A percentile compares a stretch with the other conserved stretches of the same genome.
phyloP scores from a whole-genome alignment of 2,888 invertebrate genomes.

The Troides helena region DNA sequence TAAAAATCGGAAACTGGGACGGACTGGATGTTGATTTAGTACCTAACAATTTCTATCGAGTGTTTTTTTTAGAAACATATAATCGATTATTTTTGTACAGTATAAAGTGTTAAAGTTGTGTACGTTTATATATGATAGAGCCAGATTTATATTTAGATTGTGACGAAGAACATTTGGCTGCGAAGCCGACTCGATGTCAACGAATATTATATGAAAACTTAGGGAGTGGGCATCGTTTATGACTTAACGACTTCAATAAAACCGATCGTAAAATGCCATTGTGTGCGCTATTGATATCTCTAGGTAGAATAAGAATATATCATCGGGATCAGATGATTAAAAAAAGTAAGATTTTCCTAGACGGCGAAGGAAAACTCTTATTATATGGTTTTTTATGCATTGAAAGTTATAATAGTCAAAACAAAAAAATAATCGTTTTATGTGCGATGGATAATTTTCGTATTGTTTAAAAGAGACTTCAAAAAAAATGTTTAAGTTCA shows the following conservation, averaged over 20 bases:
- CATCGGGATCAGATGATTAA: slow-evolving; percentile 14
- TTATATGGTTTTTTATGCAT: background rate
- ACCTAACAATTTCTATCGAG: no score
- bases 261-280: slow-evolving; percentile 42
- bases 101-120: no score
- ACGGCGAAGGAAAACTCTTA: background rate
- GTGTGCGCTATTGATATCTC: slow-evolving; percentile 26
- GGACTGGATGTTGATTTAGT: no score
- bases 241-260: slow-evolving; percentile 46
- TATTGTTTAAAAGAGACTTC: no score
- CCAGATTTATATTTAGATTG: no score
- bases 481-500: no score
- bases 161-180: background rate
- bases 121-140: no score
- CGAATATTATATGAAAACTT: slow-evolving; percentile 34
- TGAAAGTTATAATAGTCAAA: background rate
- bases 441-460: no score
- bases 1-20: no score
- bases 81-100: no score
- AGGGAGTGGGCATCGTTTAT: slow-evolving; percentile 42
- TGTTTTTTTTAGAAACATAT: no score
- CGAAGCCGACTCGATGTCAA: slow-evolving; percentile 6
- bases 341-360: background rate
- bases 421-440: background rate
- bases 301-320: slow-evolving; percentile 6